These are phyloP conservation scores for Malthinus flaveolus DNA, from an alignment of 2,888 invertebrate species.

Conservation along the genomic window DNA sequence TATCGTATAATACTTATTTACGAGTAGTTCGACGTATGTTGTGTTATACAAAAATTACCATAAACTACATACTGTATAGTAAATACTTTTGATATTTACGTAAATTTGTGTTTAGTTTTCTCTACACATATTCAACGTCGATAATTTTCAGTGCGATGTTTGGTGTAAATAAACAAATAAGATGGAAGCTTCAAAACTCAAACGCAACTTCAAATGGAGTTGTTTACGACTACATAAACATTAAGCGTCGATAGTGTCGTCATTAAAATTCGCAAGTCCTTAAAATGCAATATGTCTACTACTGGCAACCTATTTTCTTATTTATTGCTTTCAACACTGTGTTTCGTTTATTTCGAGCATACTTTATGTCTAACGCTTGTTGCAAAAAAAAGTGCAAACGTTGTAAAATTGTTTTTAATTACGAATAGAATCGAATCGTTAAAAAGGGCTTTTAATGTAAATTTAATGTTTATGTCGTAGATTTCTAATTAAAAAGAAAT, in stretches of 20 bases:
- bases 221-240: constrained; percentile 26
- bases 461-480: too few relatives aligned
- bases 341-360: background rate
- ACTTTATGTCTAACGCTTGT: background rate
- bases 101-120: too few relatives aligned
- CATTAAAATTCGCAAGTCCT: constrained; percentile 21
- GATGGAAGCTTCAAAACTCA: constrained; percentile 15
- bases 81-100: too few relatives aligned
- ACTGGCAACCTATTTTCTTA: constrained; percentile 14
- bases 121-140: background rate
- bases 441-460: too few relatives aligned
- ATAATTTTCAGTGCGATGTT: constrained; percentile 4
- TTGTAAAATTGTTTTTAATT: too few relatives aligned
- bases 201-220: constrained; percentile 19
- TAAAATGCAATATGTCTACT: constrained; percentile 22
- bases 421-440: too few relatives aligned
- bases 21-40: too few relatives aligned
- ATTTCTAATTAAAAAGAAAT: too few relatives aligned
- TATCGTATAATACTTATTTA: too few relatives aligned
- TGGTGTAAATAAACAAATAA: constrained; percentile 13
- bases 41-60: too few relatives aligned
- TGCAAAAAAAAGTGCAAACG: too few relatives aligned
- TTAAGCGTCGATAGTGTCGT: constrained; percentile 22
- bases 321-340: constrained; percentile 16
- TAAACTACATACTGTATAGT: too few relatives aligned